Conservation (phyloP, 2,113 vertebrate genomes). For the Paratilapia polleni region DNA sequence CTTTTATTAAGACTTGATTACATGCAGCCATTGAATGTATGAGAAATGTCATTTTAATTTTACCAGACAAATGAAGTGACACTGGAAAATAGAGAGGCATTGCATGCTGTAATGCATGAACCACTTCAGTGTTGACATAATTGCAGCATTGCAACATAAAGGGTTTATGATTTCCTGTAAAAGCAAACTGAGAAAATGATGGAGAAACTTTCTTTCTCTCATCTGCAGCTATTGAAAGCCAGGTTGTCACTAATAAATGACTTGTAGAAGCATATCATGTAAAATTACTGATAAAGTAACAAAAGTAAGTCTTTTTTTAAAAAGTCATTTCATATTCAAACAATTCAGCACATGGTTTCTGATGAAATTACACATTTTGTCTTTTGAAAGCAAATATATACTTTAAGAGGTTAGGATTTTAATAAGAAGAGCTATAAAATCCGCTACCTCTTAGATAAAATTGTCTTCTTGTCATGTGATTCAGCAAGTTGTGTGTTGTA, state of each 20-base stretch:
- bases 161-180: constrained; percentile 19
- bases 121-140: constrained; percentile 18
- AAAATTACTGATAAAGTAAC: background rate
- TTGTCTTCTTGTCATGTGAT: background rate
- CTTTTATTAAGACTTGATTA: constrained; percentile 17
- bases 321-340: too few relatives aligned
- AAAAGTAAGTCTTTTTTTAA: background rate
- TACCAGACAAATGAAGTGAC: constrained; percentile 28
- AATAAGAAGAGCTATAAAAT: background rate
- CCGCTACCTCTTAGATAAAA: background rate
- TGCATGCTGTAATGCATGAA: background rate
- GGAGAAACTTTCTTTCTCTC: background rate
- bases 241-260: background rate
- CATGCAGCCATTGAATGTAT: background rate
- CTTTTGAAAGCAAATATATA: background rate
- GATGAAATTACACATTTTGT: background rate
- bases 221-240: background rate
- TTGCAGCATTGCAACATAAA: constrained; percentile 2
- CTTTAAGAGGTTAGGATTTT: background rate
- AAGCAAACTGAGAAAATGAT: constrained; percentile 3
- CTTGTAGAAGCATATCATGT: background rate
- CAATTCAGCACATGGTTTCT: background rate
- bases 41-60: constrained; percentile 16
- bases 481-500: background rate
- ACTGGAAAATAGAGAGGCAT: constrained; percentile 9